phyloP scores from a whole-genome alignment of 1,140 invertebrate species.

The Meteorus sp. region DNA sequence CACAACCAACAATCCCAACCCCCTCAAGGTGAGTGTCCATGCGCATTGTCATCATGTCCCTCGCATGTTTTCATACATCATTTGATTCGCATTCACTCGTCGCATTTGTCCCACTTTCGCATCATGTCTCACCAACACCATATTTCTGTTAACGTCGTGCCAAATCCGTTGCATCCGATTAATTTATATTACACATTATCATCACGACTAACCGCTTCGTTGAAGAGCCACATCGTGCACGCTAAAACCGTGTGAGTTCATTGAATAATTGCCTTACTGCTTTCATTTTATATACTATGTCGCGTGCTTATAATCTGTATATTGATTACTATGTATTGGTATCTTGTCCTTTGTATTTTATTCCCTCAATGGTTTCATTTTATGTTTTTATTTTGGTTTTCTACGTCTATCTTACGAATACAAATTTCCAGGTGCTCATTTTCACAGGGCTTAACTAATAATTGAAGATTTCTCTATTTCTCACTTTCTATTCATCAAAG shows the following conservation, averaged over 20 bases:
- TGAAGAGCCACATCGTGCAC: conserved; percentile 6
- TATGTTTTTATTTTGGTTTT: conserved; percentile 5
- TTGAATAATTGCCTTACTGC: conserved; percentile 20
- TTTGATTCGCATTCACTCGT: background rate
- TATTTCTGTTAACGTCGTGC: conserved; percentile 4
- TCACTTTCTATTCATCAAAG: no score
- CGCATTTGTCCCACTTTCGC: background rate
- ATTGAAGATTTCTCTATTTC: no score
- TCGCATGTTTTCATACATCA: background rate
- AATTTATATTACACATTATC: no score
- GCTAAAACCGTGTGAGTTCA: conserved; percentile 20
- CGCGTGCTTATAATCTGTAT: conserved; percentile 1
- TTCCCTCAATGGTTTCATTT: background rate
- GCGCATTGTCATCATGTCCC: background rate
- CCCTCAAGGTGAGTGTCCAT: conserved; percentile 57
- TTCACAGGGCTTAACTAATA: no score
- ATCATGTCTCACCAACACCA: no score
- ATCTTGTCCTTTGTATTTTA: background rate
- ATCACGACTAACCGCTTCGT: conserved; percentile 11
- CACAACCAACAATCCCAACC: conserved; percentile 57
- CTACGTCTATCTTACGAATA: no score
- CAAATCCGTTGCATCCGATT: background rate
- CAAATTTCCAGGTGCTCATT: no score
- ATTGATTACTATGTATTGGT: background rate
- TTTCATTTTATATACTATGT: conserved; percentile 7